Conservation (phyloP, 1,140 invertebrate genomes). For the Micrasema minimum region DNA sequence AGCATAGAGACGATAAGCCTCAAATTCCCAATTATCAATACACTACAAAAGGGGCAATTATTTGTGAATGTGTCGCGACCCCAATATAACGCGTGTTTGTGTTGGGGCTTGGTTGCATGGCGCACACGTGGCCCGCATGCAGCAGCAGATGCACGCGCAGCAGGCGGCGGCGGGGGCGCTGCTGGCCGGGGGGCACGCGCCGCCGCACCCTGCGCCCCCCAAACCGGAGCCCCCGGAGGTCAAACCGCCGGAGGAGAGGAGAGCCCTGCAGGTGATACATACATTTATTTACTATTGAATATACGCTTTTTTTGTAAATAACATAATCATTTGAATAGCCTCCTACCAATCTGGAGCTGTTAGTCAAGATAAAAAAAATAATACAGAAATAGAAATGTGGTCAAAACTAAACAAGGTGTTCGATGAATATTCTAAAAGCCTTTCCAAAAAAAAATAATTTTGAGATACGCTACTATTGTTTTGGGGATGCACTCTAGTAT, state of each 20-base stretch:
- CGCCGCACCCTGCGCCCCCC: slow-evolving; percentile 29
- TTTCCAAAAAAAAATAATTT: too few relatives aligned
- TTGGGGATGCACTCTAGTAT: too few relatives aligned
- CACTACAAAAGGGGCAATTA: not conserved
- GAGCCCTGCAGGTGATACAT: slow-evolving; percentile 48
- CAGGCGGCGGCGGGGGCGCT: slow-evolving; percentile 57
- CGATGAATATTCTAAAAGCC: too few relatives aligned
- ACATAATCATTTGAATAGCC: not conserved
- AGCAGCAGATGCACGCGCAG: slow-evolving; percentile 68
- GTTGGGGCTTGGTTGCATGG: slow-evolving; percentile 45
- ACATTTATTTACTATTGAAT: too few relatives aligned
- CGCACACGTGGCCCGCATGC: slow-evolving; percentile 52
- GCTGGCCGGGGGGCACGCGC: slow-evolving; percentile 39
- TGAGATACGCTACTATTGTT: too few relatives aligned
- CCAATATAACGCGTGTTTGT: slow-evolving; percentile 28
- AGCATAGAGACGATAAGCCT: too few relatives aligned
- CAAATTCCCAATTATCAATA: too few relatives aligned
- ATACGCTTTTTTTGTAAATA: too few relatives aligned
- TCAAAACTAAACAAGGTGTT: too few relatives aligned
- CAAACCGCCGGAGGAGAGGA: slow-evolving; percentile 40
- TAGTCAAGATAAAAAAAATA: too few relatives aligned
- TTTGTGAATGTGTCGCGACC: not conserved
- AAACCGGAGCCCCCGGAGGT: slow-evolving; percentile 30
- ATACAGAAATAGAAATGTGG: too few relatives aligned
- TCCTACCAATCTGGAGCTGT: too few relatives aligned